These are phyloP conservation scores for Drosophila nikananu DNA, from an alignment of 1,140 invertebrate species.

Conservation along the genomic window DNA sequence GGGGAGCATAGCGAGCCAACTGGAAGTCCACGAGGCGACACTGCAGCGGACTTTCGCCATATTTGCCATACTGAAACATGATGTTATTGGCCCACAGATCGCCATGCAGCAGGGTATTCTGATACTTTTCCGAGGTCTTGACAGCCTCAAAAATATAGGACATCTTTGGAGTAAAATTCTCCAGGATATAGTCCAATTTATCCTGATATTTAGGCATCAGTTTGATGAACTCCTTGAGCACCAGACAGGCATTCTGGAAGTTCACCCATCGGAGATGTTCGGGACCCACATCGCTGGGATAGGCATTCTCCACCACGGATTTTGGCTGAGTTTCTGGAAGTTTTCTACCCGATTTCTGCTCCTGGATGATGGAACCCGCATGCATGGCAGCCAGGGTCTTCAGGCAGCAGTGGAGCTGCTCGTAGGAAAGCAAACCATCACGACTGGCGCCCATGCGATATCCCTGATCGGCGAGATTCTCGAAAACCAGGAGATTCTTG, in stretches of 20 bases:
- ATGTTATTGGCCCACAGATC: constrained; percentile 89
- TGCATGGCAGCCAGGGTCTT: constrained; percentile 87
- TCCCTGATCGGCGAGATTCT: constrained; percentile 84
- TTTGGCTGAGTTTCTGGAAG: constrained; percentile 85
- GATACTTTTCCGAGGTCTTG: constrained; percentile 85
- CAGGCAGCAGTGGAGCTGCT: constrained; percentile 86
- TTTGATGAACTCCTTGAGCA: constrained; percentile 86
- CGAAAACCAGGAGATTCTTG: constrained; percentile 85
- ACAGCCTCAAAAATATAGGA: constrained; percentile 85
- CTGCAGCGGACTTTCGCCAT: constrained; percentile 74
- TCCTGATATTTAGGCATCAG: constrained; percentile 71
- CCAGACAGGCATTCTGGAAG: constrained; percentile 85
- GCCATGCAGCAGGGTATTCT: constrained; percentile 88
- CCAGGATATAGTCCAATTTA: constrained; percentile 69
- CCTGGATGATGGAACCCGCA: constrained; percentile 86
- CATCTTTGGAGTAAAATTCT: constrained; percentile 81
- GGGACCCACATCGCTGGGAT: constrained; percentile 73
- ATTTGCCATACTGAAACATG: constrained; percentile 87
- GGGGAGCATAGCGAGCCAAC: constrained; percentile 86
- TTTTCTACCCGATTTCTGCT: constrained; percentile 83
- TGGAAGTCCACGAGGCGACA: constrained; percentile 89
- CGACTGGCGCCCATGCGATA: constrained; percentile 81
- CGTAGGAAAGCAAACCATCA: constrained; percentile 85
- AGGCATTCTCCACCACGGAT: constrained; percentile 86
- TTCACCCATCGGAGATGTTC: constrained; percentile 78